These are phyloP conservation scores for Agonopterix heracliana DNA, from an alignment of 2,888 invertebrate genomes.

Conservation along the genomic window DNA sequence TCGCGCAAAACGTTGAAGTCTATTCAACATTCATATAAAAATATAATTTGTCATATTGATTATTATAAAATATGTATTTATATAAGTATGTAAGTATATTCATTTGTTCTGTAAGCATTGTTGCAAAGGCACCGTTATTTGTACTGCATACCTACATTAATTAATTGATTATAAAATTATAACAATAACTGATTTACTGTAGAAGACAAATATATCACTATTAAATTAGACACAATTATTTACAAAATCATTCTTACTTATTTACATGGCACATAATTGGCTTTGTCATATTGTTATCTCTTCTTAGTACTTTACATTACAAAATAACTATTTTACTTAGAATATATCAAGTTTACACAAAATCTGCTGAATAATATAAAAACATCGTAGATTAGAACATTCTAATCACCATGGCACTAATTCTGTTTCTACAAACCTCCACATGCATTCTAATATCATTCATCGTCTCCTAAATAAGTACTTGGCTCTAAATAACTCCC, in stretches of 20 bases:
- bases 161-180: conserved; percentile 4
- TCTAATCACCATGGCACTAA: too few species aligned
- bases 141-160: conserved; percentile 34
- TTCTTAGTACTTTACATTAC: conserved; percentile 11
- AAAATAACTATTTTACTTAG: neutral
- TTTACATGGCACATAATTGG: conserved; percentile 67
- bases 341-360: too few species aligned
- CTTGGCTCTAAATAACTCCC: too few species aligned
- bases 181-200: neutral
- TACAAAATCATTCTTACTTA: conserved; percentile 35
- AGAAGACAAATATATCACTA: neutral
- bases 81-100: neutral
- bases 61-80: too few species aligned
- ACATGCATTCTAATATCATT: too few species aligned
- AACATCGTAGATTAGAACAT: too few species aligned
- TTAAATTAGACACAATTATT: conserved; percentile 7
- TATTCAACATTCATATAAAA: conserved; percentile 38
- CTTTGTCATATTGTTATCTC: conserved; percentile 31
- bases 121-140: conserved; percentile 45
- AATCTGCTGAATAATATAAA: too few species aligned
- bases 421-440: too few species aligned
- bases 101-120: conserved; percentile 17
- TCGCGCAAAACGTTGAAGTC: conserved; percentile 45
- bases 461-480: too few species aligned
- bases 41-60: conserved; percentile 20